These are phyloP conservation scores for Proales similis DNA, from an alignment of 1,140 invertebrate species.

Conservation along the genomic window DNA sequence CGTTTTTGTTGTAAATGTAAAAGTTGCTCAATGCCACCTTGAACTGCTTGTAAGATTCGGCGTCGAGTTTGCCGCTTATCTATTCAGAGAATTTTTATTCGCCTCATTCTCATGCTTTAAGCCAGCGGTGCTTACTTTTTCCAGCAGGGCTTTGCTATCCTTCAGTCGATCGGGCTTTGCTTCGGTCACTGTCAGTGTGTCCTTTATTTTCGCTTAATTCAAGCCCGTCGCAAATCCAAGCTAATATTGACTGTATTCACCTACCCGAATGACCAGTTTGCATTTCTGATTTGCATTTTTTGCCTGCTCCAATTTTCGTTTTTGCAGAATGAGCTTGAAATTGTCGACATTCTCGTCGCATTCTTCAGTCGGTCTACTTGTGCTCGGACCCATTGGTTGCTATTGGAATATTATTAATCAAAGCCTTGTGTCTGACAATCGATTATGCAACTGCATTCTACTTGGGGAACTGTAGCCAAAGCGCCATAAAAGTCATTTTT, in stretches of 20 bases:
- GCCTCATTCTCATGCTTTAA: constrained; percentile 24
- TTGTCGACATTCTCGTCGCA: constrained; percentile 35
- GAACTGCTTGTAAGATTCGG: too few species aligned
- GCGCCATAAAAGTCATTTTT: constrained; percentile 24
- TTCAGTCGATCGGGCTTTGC: constrained; percentile 19
- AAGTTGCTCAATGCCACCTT: constrained; percentile 37
- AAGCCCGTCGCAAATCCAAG: too few species aligned
- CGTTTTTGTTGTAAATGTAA: constrained; percentile 27
- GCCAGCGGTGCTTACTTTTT: constrained; percentile 11
- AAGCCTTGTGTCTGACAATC: too few species aligned
- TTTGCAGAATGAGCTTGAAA: constrained; percentile 36
- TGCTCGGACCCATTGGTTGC: background rate
- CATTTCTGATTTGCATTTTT: constrained; percentile 36
- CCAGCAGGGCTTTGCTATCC: constrained; percentile 22
- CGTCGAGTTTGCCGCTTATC: too few species aligned
- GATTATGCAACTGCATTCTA: too few species aligned
- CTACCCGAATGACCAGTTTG: constrained; percentile 22
- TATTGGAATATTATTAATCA: background rate
- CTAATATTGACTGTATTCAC: too few species aligned
- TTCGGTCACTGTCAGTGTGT: constrained; percentile 16
- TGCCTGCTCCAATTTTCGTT: constrained; percentile 33
- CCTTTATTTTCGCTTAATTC: too few species aligned
- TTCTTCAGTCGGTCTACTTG: background rate
- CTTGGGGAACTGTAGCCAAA: too few species aligned
- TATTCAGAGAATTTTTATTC: too few species aligned